Base-by-base conservation (phyloP, 1,140 invertebrate genomes). In the Apis florea region DNA sequence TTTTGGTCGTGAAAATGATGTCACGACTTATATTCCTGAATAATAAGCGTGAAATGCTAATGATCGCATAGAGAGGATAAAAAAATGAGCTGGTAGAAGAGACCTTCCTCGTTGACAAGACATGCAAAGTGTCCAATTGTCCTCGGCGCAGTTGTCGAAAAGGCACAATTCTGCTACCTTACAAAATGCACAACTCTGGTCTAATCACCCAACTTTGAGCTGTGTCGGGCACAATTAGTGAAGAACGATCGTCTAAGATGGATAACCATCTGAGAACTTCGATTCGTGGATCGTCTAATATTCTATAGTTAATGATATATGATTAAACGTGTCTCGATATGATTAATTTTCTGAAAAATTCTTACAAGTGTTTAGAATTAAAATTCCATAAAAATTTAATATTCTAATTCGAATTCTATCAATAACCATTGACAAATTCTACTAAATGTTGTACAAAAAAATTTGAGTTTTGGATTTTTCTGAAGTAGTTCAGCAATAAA, bases 171-270 rank as follows among this genome's bases (percentile, higher is more conserved):
- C 11, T 0, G 4, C 24, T 26, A 49, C 13, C 40, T 26, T 24
- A 13, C 15, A 64, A 49, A 64, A 75, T 75, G 47, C 47, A 26
- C 12, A n/a, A 17, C 15, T 49, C 53, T 15, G 11, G 59, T n/a
- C 49, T 75, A 75, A 75, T 75, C 53, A 75, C 59, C 59, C 12
- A 75, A 75, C 49, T 75, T 75, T 21, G 47, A 73, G 73, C 73
- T 19, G 17, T 26, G 59, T 64, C 59, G 59, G 31, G 47, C 13
- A 64, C 73, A 64, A 75, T 75, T 75, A 75, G 73, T 64, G 31
- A 21, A n/a, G 58, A 63, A 31, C 59, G 59, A 64, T 1, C 49
- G 21, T 64, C 19, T 6, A 75, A 74, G 73, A 75, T 75, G 59
- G 73, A 75, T 75, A 49, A 59, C 59, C 61, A 75, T 17, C 49